phyloP scores from a whole-genome alignment of 2,888 invertebrate species.

The Tortrix viridana region DNA sequence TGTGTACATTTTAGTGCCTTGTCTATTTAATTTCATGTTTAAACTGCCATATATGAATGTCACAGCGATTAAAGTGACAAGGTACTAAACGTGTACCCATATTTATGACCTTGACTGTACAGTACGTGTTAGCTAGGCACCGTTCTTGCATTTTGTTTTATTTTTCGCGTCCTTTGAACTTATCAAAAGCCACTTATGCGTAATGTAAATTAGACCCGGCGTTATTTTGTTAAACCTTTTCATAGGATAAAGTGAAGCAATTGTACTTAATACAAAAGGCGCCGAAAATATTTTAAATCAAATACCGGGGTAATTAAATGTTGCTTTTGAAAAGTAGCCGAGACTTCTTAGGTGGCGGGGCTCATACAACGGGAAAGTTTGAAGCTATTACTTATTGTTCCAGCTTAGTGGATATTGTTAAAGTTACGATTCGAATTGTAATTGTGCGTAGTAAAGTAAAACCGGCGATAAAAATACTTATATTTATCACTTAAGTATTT shows the following conservation, averaged over 20 bases:
- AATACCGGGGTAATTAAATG: constrained; percentile 15
- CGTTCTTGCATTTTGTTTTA: neutral
- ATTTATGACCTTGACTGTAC: no score
- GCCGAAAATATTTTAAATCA: constrained; percentile 40
- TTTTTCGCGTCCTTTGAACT: constrained; percentile 7
- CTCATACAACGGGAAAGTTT: constrained; percentile 7
- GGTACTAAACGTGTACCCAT: no score
- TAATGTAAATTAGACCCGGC: constrained; percentile 5
- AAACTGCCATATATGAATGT: no score
- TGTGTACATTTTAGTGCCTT: no score
- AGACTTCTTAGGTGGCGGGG: neutral
- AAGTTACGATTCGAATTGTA: constrained; percentile 1
- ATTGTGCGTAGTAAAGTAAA: neutral
- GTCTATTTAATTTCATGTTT: no score
- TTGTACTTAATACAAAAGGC: constrained; percentile 60
- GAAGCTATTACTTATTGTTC: constrained; percentile 10
- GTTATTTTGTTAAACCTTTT: constrained; percentile 14
- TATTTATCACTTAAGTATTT: no score
- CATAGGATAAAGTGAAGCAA: constrained; percentile 13
- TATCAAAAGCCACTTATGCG: constrained; percentile 11
- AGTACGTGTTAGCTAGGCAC: neutral
- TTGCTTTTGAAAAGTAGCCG: constrained; percentile 11
- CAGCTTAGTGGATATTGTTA: constrained; percentile 1
- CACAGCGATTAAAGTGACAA: no score
- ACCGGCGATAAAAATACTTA: no score